Percentiles rank a stretch among this genome's conserved stretches.
Evolutionary conservation across 2,797 vertebrate genomes (phyloP).

Genomic region (Mormyrus proboscirostris): DNA sequence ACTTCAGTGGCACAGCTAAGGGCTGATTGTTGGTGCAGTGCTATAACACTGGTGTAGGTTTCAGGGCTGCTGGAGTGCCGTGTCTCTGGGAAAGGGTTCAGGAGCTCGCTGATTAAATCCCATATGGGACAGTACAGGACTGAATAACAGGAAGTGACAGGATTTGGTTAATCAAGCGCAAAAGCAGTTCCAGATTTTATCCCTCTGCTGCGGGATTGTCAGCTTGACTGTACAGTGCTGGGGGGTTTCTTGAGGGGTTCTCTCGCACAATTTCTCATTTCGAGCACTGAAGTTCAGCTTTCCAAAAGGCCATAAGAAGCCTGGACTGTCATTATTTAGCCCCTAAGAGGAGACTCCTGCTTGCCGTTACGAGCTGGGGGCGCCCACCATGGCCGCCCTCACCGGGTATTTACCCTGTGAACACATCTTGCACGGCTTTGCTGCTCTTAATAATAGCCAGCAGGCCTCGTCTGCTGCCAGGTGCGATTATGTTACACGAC

Average conservation of each 20-base stretch:
- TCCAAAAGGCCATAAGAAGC: background rate
- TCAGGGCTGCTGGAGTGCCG: background rate
- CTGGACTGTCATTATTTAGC: background rate
- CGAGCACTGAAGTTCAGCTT: background rate
- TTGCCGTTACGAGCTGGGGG: background rate
- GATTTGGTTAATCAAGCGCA: background rate
- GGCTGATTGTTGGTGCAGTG: background rate
- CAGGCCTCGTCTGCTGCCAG: background rate
- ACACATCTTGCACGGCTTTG: background rate
- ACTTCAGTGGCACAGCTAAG: background rate
- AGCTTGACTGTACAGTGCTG: background rate
- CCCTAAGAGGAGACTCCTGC: background rate
- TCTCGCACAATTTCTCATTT: background rate
- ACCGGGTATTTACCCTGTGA: background rate
- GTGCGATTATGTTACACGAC: background rate
- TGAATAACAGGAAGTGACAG: background rate
- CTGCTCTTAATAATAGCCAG: conserved; percentile 2
- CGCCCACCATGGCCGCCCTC: background rate
- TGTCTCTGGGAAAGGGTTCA: background rate
- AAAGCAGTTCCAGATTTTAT: background rate
- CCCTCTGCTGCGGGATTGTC: background rate
- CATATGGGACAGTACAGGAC: background rate
- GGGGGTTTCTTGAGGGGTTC: background rate
- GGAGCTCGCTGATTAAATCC: background rate
- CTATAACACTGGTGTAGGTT: background rate